Percentiles rank a stretch among this genome's conserved stretches.
These are phyloP conservation scores for Leptestheria dahalacensis DNA, from an alignment of 1,140 invertebrate genomes.

Conservation along the genomic window DNA sequence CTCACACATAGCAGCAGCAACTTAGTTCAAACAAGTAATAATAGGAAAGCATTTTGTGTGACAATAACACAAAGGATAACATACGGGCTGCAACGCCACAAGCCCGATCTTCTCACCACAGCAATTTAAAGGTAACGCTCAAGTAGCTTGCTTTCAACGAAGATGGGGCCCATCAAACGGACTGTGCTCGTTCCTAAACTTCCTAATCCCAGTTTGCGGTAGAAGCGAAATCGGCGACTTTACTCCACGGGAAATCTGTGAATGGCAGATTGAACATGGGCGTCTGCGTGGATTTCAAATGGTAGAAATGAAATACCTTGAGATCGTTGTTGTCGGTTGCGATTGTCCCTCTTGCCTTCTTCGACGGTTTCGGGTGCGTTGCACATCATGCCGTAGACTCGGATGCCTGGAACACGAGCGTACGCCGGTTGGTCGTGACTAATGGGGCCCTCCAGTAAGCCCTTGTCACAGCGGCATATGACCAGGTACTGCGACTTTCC, in stretches of 20 bases:
- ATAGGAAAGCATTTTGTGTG: too few relatives aligned
- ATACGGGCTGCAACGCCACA: too few relatives aligned
- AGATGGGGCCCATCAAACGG: too few relatives aligned
- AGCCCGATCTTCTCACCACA: too few relatives aligned
- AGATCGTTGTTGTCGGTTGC: background rate
- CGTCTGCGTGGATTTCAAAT: too few relatives aligned
- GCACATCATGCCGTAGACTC: conserved; percentile 89
- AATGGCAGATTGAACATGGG: too few relatives aligned
- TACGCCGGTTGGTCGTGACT: conserved; percentile 85
- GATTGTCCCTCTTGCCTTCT: background rate
- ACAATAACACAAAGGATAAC: too few relatives aligned
- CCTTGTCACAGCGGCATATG: conserved; percentile 73
- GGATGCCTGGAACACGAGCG: conserved; percentile 76
- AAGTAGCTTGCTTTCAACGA: too few relatives aligned
- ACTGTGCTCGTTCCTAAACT: background rate
- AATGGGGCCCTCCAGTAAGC: conserved; percentile 76
- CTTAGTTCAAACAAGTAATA: too few relatives aligned
- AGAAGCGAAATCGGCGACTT: background rate
- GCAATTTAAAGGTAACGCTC: too few relatives aligned
- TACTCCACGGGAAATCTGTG: background rate
- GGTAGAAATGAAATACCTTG: background rate
- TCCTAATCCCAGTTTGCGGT: background rate
- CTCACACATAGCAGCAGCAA: too few relatives aligned
- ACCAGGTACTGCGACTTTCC: conserved; percentile 88
- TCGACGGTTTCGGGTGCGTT: conserved; percentile 12